Conservation (phyloP, 2,113 vertebrate genomes). For the Edolisoma coerulescens region DNA sequence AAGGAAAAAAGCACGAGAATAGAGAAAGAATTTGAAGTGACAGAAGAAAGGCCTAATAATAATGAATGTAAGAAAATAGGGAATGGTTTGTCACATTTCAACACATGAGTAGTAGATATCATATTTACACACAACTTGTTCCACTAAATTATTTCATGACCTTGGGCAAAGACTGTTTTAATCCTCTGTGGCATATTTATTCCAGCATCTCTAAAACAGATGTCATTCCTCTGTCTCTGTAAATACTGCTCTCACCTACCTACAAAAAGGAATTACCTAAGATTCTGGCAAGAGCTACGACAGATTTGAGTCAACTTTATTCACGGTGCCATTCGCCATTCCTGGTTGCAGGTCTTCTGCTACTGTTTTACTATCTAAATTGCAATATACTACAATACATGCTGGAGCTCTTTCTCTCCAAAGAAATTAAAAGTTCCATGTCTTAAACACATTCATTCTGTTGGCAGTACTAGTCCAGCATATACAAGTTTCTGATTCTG, state of each 20-base stretch:
- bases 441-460: not conserved
- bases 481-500: not conserved
- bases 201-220: slow-evolving; percentile 13
- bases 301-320: not conserved
- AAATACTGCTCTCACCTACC: not conserved
- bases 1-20: not conserved
- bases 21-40: slow-evolving; percentile 18
- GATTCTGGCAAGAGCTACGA: not conserved
- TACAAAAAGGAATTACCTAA: not conserved
- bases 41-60: slow-evolving; percentile 9
- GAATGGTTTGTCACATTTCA: slow-evolving; percentile 39
- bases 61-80: not conserved
- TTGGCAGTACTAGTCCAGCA: not conserved
- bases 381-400: not conserved
- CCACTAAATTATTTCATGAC: slow-evolving; percentile 29
- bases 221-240: not conserved
- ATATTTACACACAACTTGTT: slow-evolving; percentile 30
- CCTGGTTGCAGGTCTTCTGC: not conserved
- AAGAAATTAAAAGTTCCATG: not conserved
- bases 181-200: slow-evolving; percentile 23
- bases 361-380: not conserved
- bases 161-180: slow-evolving; percentile 31
- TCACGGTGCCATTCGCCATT: not conserved
- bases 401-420: not conserved
- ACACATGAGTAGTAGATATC: not conserved